Evolutionary conservation across 2,888 invertebrate species (phyloP).

Genomic region (Mellilla xanthometata): DNA sequence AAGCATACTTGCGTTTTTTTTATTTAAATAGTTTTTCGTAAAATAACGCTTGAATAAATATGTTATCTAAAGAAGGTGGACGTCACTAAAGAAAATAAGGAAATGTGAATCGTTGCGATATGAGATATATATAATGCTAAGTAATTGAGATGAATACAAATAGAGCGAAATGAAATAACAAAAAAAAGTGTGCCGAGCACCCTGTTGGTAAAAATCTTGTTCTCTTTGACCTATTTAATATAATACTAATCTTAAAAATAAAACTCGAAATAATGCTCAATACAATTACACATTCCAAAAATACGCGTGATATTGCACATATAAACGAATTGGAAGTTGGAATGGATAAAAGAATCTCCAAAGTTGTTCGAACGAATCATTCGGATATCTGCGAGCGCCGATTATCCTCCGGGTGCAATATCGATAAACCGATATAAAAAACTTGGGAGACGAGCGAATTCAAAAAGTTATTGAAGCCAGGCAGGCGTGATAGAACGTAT

Average conservation of each 20-base stretch:
- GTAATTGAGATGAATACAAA: too few relatives aligned
- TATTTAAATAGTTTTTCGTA: too few relatives aligned
- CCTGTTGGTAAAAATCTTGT: too few relatives aligned
- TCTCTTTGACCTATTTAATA: too few relatives aligned
- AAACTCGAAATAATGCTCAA: not conserved
- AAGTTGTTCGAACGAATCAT: constrained; percentile 12
- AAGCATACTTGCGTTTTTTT: too few relatives aligned
- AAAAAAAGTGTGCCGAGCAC: too few relatives aligned
- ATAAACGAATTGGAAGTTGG: not conserved
- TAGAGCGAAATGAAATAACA: too few relatives aligned
- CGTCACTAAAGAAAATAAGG: too few relatives aligned
- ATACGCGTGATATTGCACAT: not conserved
- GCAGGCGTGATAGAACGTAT: constrained; percentile 27
- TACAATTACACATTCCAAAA: not conserved
- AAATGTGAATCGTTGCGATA: too few relatives aligned
- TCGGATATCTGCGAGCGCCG: constrained; percentile 9
- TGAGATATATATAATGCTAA: too few relatives aligned
- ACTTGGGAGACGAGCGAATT: constrained; percentile 22
- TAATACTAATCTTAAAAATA: not conserved
- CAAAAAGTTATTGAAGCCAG: constrained; percentile 38
- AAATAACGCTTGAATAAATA: too few relatives aligned
- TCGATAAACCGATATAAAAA: constrained; percentile 23
- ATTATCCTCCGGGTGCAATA: constrained; percentile 25
- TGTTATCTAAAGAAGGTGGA: too few relatives aligned
- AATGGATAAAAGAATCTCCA: constrained; percentile 14